Conservation (phyloP, 2,113 vertebrate genomes). For the Mesembrinibis cayennensis region DNA sequence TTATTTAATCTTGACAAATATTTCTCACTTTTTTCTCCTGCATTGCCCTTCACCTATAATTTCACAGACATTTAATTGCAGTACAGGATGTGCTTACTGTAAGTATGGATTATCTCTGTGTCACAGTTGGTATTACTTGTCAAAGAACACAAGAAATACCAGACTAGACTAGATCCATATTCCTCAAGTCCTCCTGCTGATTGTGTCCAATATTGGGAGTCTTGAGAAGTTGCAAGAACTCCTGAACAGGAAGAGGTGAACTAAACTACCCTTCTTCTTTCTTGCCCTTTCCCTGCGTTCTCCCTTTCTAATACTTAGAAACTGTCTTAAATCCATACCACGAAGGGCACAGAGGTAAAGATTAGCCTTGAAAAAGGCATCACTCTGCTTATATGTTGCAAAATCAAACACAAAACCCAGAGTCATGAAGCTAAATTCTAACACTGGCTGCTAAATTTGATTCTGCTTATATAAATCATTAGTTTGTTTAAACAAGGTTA, state of each 20-base stretch:
- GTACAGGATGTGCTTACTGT: background rate
- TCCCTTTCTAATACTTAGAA: background rate
- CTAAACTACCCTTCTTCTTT: background rate
- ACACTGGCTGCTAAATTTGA: background rate
- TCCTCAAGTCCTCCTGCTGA: background rate
- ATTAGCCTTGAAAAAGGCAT: background rate
- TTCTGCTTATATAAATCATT: background rate
- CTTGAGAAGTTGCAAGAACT: background rate
- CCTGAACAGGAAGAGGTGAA: background rate
- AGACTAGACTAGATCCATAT: background rate
- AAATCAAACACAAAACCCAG: background rate
- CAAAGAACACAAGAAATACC: background rate
- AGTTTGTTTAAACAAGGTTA: slow-evolving; percentile 21
- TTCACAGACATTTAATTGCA: background rate
- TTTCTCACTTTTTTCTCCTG: background rate
- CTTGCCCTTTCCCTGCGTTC: background rate
- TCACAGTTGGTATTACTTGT: background rate
- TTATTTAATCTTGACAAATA: background rate
- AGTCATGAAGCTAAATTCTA: background rate
- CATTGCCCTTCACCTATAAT: background rate
- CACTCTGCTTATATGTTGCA: background rate
- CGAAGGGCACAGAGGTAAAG: background rate
- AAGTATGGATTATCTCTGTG: background rate
- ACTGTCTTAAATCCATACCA: background rate
- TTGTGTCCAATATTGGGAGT: background rate